phyloP scores from a whole-genome alignment of 1,140 invertebrate species.

The Drosophila melanica region DNA sequence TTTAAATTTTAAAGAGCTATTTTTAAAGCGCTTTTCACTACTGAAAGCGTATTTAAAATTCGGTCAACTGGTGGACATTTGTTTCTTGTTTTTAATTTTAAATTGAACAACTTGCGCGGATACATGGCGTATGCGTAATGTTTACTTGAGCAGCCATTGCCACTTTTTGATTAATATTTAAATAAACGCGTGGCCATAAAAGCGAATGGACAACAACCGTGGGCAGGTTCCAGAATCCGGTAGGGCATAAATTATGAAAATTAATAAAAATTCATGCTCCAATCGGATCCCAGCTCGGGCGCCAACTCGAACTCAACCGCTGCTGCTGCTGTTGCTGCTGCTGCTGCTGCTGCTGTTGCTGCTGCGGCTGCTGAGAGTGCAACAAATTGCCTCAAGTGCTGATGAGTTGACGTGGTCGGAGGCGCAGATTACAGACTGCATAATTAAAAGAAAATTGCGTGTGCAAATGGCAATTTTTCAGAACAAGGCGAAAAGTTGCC shows the following conservation, averaged over 20 bases:
- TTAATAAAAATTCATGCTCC: slow-evolving; percentile 75
- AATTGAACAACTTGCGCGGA: slow-evolving; percentile 54
- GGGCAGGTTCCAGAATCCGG: slow-evolving; percentile 3
- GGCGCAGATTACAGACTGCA: slow-evolving; percentile 60
- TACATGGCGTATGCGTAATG: slow-evolving; percentile 63
- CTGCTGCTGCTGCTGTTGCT: background rate
- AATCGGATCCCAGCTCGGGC: slow-evolving; percentile 32
- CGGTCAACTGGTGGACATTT: background rate
- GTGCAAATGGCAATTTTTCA: slow-evolving; percentile 49
- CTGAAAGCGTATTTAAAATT: slow-evolving; percentile 6
- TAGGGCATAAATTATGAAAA: slow-evolving; percentile 78
- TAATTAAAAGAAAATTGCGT: slow-evolving; percentile 67
- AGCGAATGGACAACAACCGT: slow-evolving; percentile 54
- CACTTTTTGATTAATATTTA: slow-evolving; percentile 82
- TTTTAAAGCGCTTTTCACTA: too few relatives aligned
- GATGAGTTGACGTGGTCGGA: slow-evolving; percentile 69
- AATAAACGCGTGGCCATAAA: slow-evolving; percentile 75
- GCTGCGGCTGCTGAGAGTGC: slow-evolving; percentile 9
- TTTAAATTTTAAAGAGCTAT: too few relatives aligned
- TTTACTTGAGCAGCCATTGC: slow-evolving; percentile 66
- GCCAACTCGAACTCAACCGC: background rate
- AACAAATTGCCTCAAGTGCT: slow-evolving; percentile 60
- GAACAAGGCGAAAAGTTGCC: slow-evolving; percentile 13
- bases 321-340: background rate
- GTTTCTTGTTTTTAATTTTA: slow-evolving; percentile 52